A percentile compares a stretch with the other conserved stretches of the same genome.
phyloP scores from a whole-genome alignment of 2,113 vertebrate species.

The Nycticryphes semicollaris region DNA sequence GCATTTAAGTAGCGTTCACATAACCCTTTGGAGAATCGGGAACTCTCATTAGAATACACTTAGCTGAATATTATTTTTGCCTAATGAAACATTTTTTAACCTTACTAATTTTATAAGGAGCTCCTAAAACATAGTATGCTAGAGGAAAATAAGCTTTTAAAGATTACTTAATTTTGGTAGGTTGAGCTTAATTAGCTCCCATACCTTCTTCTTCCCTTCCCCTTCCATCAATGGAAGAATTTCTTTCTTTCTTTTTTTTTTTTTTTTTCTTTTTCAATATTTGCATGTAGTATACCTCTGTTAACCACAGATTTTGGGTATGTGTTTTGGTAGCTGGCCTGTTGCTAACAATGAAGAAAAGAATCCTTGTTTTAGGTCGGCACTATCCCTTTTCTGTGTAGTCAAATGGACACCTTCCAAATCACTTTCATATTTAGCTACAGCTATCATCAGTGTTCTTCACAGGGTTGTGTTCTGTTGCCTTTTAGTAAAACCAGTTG shows the following conservation, averaged over 20 bases:
- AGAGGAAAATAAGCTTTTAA: background rate
- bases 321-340: background rate
- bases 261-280: background rate
- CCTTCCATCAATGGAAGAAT: background rate
- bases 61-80: background rate
- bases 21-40: background rate
- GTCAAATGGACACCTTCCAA: background rate
- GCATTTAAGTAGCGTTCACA: background rate
- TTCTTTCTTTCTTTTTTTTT: background rate
- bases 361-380: background rate
- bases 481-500: background rate
- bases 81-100: background rate
- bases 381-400: background rate
- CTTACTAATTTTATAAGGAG: background rate
- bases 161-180: background rate
- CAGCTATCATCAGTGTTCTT: background rate
- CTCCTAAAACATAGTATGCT: background rate
- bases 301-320: background rate
- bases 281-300: background rate
- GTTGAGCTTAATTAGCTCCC: background rate
- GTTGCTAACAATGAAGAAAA: background rate
- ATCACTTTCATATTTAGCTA: background rate
- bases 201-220: accelerated
- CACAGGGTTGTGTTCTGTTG: background rate
- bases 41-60: background rate